Conservation (phyloP, 1,140 invertebrate species). For the Brachystomella parvula region DNA sequence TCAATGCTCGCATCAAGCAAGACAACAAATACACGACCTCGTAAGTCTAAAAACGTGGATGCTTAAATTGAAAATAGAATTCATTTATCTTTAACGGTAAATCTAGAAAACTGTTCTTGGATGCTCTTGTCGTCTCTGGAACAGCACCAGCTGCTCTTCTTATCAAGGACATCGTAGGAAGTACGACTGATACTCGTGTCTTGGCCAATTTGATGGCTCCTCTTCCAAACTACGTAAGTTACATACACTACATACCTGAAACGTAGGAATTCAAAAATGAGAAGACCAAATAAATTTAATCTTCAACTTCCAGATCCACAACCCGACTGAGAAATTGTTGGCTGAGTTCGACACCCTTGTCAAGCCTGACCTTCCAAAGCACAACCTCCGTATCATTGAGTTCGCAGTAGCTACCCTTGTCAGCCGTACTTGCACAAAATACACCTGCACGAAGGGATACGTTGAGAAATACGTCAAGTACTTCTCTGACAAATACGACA, state of each 20-base stretch:
- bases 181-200: constrained; percentile 21
- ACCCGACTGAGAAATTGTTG: background rate
- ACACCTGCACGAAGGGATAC: constrained; percentile 27
- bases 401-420: constrained; percentile 35
- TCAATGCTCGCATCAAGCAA: constrained; percentile 24
- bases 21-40: constrained; percentile 23
- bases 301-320: too few species aligned
- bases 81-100: background rate
- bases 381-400: constrained; percentile 28
- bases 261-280: background rate
- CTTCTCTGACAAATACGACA: constrained; percentile 27
- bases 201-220: constrained; percentile 26
- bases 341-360: constrained; percentile 5
- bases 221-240: constrained; percentile 30
- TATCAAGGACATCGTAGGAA: constrained; percentile 31
- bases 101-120: constrained; percentile 34
- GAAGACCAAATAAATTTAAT: constrained; percentile 4
- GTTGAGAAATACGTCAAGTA: constrained; percentile 34
- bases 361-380: constrained; percentile 22
- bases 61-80: background rate
- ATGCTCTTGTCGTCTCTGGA: constrained; percentile 33
- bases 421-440: constrained; percentile 29
- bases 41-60: constrained; percentile 13
- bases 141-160: constrained; percentile 35
- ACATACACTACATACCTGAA: constrained; percentile 33